Conservation (phyloP, 2,113 vertebrate genomes). For the Oriolus oriolus region DNA sequence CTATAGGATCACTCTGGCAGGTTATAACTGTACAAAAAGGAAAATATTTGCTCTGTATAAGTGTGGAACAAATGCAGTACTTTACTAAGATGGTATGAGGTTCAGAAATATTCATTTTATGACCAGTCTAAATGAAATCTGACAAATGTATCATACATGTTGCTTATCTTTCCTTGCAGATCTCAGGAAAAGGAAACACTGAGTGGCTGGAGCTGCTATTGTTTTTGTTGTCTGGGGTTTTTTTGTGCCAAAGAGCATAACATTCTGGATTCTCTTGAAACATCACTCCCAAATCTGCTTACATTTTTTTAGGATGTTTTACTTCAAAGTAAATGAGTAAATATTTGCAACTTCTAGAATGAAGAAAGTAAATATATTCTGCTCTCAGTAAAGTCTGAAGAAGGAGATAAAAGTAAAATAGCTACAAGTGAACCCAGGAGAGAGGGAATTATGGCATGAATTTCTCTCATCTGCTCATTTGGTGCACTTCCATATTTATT, state of each 20-base stretch:
- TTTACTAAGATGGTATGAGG: background rate
- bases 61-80: background rate
- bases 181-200: background rate
- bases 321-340: background rate
- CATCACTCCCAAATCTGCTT: background rate
- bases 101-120: background rate
- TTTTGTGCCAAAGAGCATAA: background rate
- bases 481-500: background rate
- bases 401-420: background rate
- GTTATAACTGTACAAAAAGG: background rate
- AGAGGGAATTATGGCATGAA: background rate
- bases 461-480: background rate
- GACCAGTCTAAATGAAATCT: background rate
- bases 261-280: background rate
- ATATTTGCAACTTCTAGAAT: background rate
- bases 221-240: rapidly evolving
- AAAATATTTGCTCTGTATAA: background rate
- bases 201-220: background rate
- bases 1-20: background rate
- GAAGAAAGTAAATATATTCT: background rate
- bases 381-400: background rate
- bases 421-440: background rate
- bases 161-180: background rate
- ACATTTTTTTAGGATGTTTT: background rate
- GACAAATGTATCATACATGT: background rate